These are phyloP conservation scores for Linnaemya vulpina DNA, from an alignment of 2,888 invertebrate species.

Conservation along the genomic window DNA sequence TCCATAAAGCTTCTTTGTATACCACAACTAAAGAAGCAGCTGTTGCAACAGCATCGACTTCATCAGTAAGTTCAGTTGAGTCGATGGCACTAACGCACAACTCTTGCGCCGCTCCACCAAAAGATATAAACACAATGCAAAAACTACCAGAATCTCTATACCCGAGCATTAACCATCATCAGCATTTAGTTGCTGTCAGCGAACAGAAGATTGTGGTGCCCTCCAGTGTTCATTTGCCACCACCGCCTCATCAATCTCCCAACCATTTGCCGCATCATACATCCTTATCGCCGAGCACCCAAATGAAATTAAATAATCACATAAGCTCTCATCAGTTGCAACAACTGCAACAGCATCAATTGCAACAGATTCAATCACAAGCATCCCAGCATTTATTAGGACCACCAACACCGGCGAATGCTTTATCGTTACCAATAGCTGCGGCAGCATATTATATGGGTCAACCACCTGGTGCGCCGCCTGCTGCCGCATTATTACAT, in stretches of 20 bases:
- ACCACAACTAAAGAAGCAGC: conserved; percentile 75
- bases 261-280: conserved; percentile 73
- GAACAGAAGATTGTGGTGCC: conserved; percentile 40
- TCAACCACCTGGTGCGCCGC: conserved; percentile 70
- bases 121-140: conserved; percentile 62
- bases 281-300: conserved; percentile 80
- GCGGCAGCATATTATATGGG: conserved; percentile 76
- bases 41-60: conserved; percentile 67
- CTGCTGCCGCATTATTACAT: conserved; percentile 58
- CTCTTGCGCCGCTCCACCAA: conserved; percentile 51
- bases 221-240: conserved; percentile 57
- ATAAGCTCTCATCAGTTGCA: conserved; percentile 80
- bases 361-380: conserved; percentile 73
- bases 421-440: conserved; percentile 67
- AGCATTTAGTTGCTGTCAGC: conserved; percentile 28
- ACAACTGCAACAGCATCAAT: conserved; percentile 77
- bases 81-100: conserved; percentile 68
- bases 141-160: conserved; percentile 63
- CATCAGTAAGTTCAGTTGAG: background rate
- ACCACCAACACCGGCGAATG: conserved; percentile 55
- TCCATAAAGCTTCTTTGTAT: conserved; percentile 87
- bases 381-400: conserved; percentile 54
- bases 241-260: conserved; percentile 47
- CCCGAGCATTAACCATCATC: conserved; percentile 59
- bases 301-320: conserved; percentile 80